Evolutionary conservation across 2,888 invertebrate genomes (phyloP).

Genomic region (Macroteleia sp.): DNA sequence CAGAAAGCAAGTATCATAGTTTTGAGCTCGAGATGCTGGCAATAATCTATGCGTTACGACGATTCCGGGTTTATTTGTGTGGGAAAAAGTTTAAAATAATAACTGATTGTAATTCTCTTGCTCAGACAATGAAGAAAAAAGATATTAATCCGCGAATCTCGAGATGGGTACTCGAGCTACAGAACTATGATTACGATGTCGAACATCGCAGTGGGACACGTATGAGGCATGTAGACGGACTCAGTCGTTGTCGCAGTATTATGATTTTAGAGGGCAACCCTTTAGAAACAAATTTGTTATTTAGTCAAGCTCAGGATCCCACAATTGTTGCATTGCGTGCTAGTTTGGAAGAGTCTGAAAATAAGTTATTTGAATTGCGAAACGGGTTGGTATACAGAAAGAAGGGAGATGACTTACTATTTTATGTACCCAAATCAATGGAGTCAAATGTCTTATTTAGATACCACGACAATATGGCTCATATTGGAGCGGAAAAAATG

Average conservation of each 20-base stretch:
- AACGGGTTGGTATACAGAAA: constrained; percentile 38
- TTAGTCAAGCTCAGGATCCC: not conserved
- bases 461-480: constrained; percentile 63
- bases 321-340: not conserved
- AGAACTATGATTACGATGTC: too few relatives aligned
- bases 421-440: constrained; percentile 59
- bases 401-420: constrained; percentile 31
- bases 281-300: not conserved
- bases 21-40: constrained; percentile 26
- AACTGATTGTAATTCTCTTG: constrained; percentile 7
- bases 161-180: too few relatives aligned
- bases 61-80: constrained; percentile 13
- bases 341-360: not conserved
- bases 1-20: constrained; percentile 16
- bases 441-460: constrained; percentile 43
- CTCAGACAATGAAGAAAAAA: too few relatives aligned
- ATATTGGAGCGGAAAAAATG: constrained; percentile 59
- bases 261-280: too few relatives aligned
- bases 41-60: constrained; percentile 6
- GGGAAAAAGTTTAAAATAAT: constrained; percentile 4
- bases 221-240: too few relatives aligned
- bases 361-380: not conserved
- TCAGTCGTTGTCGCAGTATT: too few relatives aligned
- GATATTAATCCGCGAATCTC: too few relatives aligned
- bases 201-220: too few relatives aligned